phyloP scores from a whole-genome alignment of 2,797 vertebrate genomes.

The Acipenser oxyrinchus region DNA sequence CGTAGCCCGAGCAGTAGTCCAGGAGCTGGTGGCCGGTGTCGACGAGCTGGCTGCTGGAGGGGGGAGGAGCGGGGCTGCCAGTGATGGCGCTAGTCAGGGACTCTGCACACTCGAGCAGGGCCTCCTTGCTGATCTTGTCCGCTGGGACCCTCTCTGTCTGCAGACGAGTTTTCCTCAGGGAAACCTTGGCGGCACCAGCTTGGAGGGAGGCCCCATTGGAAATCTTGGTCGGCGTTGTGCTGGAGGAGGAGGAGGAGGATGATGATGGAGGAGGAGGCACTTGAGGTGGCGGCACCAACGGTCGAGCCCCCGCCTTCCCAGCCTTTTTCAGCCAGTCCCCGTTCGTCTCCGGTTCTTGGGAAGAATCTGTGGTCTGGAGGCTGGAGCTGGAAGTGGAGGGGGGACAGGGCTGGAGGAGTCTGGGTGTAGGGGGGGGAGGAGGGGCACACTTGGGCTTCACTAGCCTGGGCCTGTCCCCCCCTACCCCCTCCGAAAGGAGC shows the following conservation, averaged over 20 bases:
- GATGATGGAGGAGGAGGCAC: slow-evolving; percentile 54
- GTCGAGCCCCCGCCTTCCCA: slow-evolving; percentile 73
- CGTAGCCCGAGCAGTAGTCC: slow-evolving; percentile 96
- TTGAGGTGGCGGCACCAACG: slow-evolving; percentile 62
- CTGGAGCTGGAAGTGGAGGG: slow-evolving; percentile 45
- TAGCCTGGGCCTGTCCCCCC: slow-evolving; percentile 83
- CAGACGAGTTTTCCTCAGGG: slow-evolving; percentile 81
- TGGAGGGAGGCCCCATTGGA: not conserved
- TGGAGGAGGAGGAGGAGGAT: slow-evolving; percentile 34
- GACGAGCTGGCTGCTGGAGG: slow-evolving; percentile 85
- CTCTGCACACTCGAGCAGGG: slow-evolving; percentile 83
- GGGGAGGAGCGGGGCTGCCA: slow-evolving; percentile 57
- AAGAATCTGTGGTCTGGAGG: slow-evolving; percentile 28
- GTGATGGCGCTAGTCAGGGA: slow-evolving; percentile 78
- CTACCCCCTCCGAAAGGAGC: slow-evolving; percentile 82
- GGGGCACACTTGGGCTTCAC: slow-evolving; percentile 97
- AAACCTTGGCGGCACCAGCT: slow-evolving; percentile 68
- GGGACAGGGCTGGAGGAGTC: slow-evolving; percentile 68
- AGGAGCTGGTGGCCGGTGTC: slow-evolving; percentile 94
- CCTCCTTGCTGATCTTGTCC: slow-evolving; percentile 89
- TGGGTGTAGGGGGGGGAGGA: slow-evolving; percentile 82
- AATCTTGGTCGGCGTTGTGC: slow-evolving; percentile 21
- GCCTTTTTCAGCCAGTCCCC: slow-evolving; percentile 72
- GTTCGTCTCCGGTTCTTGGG: slow-evolving; percentile 67
- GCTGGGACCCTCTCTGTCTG: slow-evolving; percentile 70